Conservation (phyloP, 2,113 vertebrate species). For the Toxotes chatareus region DNA sequence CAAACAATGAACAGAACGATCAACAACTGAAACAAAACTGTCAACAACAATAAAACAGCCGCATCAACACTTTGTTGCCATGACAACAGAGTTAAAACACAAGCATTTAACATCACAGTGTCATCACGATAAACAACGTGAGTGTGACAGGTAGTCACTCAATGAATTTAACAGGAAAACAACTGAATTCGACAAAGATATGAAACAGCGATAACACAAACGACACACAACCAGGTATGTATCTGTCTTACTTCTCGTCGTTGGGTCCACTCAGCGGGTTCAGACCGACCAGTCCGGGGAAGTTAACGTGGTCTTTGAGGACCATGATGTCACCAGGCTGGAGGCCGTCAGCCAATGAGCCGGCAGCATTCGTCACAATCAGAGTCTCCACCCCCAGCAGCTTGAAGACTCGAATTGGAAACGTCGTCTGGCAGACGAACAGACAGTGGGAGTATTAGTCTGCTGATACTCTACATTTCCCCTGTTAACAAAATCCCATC, state of each 20-base stretch:
- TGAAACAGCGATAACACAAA: not conserved
- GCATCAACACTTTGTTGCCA: not conserved
- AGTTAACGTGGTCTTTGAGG: constrained; percentile 87
- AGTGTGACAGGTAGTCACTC: not conserved
- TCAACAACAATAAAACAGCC: not conserved
- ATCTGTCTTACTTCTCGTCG: constrained; percentile 80
- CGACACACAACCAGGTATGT: not conserved
- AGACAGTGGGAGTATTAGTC: not conserved
- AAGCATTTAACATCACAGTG: too few species aligned
- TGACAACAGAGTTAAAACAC: not conserved
- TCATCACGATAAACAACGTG: not conserved
- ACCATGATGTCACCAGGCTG: constrained; percentile 88
- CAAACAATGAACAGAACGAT: not conserved
- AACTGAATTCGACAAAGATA: not conserved
- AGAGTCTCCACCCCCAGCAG: constrained; percentile 86
- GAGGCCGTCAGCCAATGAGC: constrained; percentile 83
- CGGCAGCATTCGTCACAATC: constrained; percentile 88
- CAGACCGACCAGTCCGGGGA: constrained; percentile 84
- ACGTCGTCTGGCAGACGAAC: constrained; percentile 81
- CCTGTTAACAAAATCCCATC: too few species aligned
- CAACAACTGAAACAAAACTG: not conserved
- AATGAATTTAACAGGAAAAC: not conserved
- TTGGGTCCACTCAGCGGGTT: constrained; percentile 87
- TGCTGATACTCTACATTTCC: too few species aligned
- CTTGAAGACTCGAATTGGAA: constrained; percentile 87